Evolutionary conservation across 92 coral and sea anemone genomes (phyloP).

Genomic region (Bergia sp.): DNA sequence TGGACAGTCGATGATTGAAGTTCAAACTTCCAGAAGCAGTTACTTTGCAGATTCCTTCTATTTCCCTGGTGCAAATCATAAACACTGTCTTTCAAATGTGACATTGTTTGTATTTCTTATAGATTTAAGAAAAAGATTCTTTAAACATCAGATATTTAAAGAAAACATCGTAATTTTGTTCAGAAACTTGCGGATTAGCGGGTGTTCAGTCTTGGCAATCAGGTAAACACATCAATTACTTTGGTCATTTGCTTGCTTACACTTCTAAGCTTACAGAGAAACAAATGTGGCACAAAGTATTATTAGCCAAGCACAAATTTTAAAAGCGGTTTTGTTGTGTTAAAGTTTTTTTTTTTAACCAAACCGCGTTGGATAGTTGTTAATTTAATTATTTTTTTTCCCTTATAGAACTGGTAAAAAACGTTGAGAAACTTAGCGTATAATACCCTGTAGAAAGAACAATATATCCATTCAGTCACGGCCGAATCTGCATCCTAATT

Average conservation of each 20-base stretch:
- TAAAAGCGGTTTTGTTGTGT: not conserved
- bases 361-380: not conserved
- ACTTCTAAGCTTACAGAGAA: not conserved
- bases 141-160: not conserved
- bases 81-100: not conserved
- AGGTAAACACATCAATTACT: conserved; percentile 59
- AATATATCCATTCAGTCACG: conserved; percentile 25
- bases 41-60: conserved; percentile 5
- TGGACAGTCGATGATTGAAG: conserved; percentile 24
- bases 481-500: conserved; percentile 29
- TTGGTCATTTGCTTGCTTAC: conserved; percentile 54
- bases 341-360: not conserved
- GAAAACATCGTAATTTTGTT: not conserved
- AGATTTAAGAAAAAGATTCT: conserved; percentile 17
- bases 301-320: not conserved
- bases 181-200: not conserved
- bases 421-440: not conserved
- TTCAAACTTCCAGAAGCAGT: conserved; percentile 20
- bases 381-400: not conserved
- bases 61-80: not conserved
- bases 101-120: not conserved
- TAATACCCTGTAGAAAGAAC: not conserved
- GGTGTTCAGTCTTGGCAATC: conserved; percentile 11
- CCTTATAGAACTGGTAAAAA: not conserved
- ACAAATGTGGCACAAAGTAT: not conserved